Conservation (phyloP, 2,797 vertebrate genomes). For the Valencia hispanica region DNA sequence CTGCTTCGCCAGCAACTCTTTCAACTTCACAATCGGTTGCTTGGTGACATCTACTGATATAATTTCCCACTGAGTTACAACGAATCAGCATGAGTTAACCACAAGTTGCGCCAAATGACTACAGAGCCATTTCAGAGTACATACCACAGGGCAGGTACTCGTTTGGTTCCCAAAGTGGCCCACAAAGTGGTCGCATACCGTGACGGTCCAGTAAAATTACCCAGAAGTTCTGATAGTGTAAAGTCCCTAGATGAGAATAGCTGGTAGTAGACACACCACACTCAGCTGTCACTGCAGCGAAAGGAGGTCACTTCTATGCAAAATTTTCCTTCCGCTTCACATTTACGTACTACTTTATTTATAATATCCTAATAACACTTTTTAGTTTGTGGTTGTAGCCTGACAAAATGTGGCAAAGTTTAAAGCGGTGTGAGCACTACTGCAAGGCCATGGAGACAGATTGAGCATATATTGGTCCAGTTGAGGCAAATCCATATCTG, state of each 20-base stretch:
- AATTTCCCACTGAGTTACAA: too few relatives aligned
- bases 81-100: too few relatives aligned
- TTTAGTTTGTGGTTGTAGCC: background rate
- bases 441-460: background rate
- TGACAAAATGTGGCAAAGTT: background rate
- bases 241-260: background rate
- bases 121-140: too few relatives aligned
- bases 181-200: too few relatives aligned
- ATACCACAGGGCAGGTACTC: too few relatives aligned
- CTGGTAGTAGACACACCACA: background rate
- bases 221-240: too few relatives aligned
- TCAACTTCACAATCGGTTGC: too few relatives aligned
- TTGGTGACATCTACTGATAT: too few relatives aligned
- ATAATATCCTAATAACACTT: background rate
- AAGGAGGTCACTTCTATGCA: background rate
- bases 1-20: too few relatives aligned
- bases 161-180: too few relatives aligned
- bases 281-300: background rate
- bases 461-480: slow-evolving; percentile 13
- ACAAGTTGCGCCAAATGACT: too few relatives aligned
- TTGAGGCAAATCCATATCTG: slow-evolving; percentile 45
- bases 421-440: background rate
- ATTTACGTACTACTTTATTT: background rate
- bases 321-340: background rate
- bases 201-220: too few relatives aligned